phyloP scores from a whole-genome alignment of 2,113 vertebrate genomes.

The Mirza zaza region DNA sequence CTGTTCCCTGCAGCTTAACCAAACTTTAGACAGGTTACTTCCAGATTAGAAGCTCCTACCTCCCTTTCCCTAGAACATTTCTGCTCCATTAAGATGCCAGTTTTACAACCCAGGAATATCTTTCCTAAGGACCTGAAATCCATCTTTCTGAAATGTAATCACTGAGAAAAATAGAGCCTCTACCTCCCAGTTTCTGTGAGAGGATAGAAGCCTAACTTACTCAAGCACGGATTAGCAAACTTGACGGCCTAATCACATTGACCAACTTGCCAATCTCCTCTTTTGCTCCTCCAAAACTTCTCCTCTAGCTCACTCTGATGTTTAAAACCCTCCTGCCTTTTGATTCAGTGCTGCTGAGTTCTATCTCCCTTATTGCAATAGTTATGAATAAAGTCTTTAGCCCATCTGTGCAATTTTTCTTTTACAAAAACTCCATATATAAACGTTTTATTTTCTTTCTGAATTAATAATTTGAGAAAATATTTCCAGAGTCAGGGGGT shows the following conservation, averaged over 20 bases:
- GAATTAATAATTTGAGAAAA: conserved; percentile 19
- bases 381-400: not conserved
- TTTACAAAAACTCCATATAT: not conserved
- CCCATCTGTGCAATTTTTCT: not conserved
- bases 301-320: too few relatives aligned
- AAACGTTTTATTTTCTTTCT: not conserved
- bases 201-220: not conserved
- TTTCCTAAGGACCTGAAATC: not conserved
- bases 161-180: not conserved
- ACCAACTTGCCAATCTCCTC: not conserved
- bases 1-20: not conserved
- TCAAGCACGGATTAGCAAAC: not conserved
- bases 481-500: not conserved
- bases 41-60: not conserved
- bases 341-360: not conserved
- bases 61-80: not conserved
- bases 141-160: not conserved
- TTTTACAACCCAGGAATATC: not conserved
- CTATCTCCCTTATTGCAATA: not conserved
- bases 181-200: not conserved
- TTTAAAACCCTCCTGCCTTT: not conserved
- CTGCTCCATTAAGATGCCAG: too few relatives aligned
- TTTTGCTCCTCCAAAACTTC: not conserved
- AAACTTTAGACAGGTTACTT: not conserved
- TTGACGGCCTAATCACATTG: not conserved